Evolutionary conservation across 1,140 invertebrate genomes (phyloP).

Genomic region (Thaumatotibia leucotreta): DNA sequence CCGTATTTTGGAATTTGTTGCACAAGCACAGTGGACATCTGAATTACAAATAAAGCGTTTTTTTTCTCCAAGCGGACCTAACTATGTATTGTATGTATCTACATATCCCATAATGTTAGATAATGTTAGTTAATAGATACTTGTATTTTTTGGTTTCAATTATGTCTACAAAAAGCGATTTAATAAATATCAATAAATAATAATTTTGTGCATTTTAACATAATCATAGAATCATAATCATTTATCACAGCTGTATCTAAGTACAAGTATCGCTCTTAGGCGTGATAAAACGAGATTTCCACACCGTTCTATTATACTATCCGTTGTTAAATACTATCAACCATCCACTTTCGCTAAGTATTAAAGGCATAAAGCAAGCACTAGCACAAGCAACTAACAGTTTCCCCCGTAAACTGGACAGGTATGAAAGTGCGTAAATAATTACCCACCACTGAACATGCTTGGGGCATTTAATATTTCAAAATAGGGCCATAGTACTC

Average conservation of each 20-base stretch:
- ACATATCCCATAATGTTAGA: too few relatives aligned
- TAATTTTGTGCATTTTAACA: background rate
- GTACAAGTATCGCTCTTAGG: background rate
- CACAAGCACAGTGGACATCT: background rate
- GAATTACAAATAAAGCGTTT: background rate
- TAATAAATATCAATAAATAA: too few relatives aligned
- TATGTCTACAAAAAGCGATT: too few relatives aligned
- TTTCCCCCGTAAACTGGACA: conserved; percentile 3
- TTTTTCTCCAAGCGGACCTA: too few relatives aligned
- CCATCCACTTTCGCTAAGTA: background rate
- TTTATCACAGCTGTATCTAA: background rate
- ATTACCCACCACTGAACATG: conserved; percentile 2
- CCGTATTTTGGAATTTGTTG: background rate
- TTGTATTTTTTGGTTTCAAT: too few relatives aligned
- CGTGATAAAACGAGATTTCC: background rate
- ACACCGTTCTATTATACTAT: background rate
- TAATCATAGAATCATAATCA: background rate
- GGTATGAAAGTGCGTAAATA: conserved; percentile 12
- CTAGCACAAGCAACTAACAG: background rate
- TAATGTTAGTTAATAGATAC: too few relatives aligned
- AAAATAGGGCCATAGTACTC: background rate
- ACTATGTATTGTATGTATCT: too few relatives aligned
- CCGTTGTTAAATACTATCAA: background rate
- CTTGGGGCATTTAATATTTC: conserved; percentile 9
- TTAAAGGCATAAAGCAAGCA: background rate